These are phyloP conservation scores for Pocillopora meandrina DNA, from an alignment of 92 coral and sea anemone species.

Conservation along the genomic window DNA sequence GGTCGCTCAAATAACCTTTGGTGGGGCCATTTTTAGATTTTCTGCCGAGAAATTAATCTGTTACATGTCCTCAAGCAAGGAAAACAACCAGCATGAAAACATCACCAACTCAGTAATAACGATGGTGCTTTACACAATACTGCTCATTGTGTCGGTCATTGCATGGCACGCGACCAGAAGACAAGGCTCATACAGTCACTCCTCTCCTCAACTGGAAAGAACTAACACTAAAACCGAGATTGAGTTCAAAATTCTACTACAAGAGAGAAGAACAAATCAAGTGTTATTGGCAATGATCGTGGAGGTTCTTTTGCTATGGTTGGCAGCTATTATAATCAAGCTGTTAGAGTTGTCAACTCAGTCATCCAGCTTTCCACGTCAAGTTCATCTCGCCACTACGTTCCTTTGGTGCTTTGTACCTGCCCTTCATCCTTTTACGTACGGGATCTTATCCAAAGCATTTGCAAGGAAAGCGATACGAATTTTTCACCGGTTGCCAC, in stretches of 20 bases:
- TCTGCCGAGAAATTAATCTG: conserved; percentile 2
- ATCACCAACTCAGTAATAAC: conserved; percentile 3
- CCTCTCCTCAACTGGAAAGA: neutral
- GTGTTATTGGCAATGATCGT: conserved; percentile 11
- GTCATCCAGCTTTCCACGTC: conserved; percentile 7
- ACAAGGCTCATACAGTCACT: neutral
- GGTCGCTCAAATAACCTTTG: neutral
- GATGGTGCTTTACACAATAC: neutral
- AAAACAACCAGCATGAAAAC: neutral
- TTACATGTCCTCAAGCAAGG: neutral
- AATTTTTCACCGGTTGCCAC: conserved; percentile 1
- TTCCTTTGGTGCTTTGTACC: conserved; percentile 32
- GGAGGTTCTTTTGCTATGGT: conserved; percentile 13
- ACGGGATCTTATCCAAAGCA: conserved; percentile 2
- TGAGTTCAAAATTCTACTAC: neutral
- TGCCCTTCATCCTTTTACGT: conserved; percentile 12
- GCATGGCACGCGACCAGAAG: conserved; percentile 7
- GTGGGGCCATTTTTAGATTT: neutral
- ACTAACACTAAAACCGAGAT: neutral
- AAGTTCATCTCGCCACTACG: conserved; percentile 14
- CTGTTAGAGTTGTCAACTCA: neutral
- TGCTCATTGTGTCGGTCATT: neutral
- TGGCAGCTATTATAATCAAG: conserved; percentile 24
- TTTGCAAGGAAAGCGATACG: conserved; percentile 3
- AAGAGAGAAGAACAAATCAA: conserved; percentile 10